phyloP scores from a whole-genome alignment of 2,888 invertebrate species.

The Dolichomitus sp. region DNA sequence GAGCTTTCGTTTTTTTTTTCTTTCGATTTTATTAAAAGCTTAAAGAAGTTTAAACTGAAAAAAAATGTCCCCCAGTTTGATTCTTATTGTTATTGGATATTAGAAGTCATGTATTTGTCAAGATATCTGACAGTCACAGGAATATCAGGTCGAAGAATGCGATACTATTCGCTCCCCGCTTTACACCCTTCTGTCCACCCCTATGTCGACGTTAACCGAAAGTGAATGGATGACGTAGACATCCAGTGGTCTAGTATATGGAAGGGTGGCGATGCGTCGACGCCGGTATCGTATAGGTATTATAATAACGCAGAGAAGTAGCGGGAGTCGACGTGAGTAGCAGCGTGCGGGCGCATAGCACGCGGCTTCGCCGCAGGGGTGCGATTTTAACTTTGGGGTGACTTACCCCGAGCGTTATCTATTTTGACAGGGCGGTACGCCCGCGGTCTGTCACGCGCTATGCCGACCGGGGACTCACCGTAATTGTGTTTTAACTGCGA shows the following conservation, averaged over 20 bases:
- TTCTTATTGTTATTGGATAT: conserved; percentile 37
- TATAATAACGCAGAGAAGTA: conserved; percentile 44
- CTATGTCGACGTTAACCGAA: conserved; percentile 83
- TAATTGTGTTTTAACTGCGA: conserved; percentile 83
- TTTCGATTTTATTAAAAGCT: neutral
- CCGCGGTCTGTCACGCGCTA: conserved; percentile 81
- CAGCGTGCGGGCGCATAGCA: conserved; percentile 62
- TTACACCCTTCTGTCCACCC: conserved; percentile 74
- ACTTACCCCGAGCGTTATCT: conserved; percentile 85
- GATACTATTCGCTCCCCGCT: conserved; percentile 56
- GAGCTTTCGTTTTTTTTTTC: too few species aligned
- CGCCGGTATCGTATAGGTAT: conserved; percentile 44
- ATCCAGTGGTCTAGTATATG: conserved; percentile 47
- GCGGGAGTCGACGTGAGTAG: conserved; percentile 35
- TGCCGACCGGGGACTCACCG: conserved; percentile 68
- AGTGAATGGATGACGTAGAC: conserved; percentile 81
- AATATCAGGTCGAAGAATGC: conserved; percentile 40
- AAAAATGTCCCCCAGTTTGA: conserved; percentile 1
- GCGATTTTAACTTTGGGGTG: conserved; percentile 84
- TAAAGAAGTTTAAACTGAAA: neutral
- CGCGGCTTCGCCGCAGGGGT: conserved; percentile 75
- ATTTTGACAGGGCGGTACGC: conserved; percentile 85
- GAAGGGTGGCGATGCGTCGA: conserved; percentile 52
- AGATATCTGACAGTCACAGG: conserved; percentile 24
- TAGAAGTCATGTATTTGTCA: conserved; percentile 46